phyloP scores from a whole-genome alignment of 2,888 invertebrate genomes.

The Calliphora vomitoria region DNA sequence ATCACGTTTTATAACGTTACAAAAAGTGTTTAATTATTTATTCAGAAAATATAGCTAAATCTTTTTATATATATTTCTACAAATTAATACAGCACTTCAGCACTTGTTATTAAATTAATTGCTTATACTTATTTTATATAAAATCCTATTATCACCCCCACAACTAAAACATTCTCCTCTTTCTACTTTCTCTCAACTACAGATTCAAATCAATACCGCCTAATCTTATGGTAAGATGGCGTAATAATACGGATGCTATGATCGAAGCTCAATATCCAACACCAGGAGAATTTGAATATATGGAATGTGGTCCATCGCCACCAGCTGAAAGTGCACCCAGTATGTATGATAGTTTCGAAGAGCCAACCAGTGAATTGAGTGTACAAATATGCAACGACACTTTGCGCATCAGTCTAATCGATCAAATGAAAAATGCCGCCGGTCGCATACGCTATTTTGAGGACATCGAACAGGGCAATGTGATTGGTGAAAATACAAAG shows the following conservation, averaged over 20 bases:
- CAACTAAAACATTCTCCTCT: neutral
- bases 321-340: constrained; percentile 92
- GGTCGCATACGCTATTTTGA: constrained; percentile 89
- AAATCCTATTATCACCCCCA: neutral
- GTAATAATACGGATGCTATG: constrained; percentile 86
- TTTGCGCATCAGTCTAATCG: constrained; percentile 89
- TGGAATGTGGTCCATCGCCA: constrained; percentile 92
- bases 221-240: constrained; percentile 86
- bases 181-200: neutral
- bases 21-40: too few relatives aligned
- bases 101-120: neutral
- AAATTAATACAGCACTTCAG: neutral
- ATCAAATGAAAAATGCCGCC: constrained; percentile 89
- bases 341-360: constrained; percentile 92
- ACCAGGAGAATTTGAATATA: constrained; percentile 88
- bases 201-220: constrained; percentile 85
- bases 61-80: too few relatives aligned
- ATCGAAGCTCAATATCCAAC: constrained; percentile 89
- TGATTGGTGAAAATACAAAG: constrained; percentile 86
- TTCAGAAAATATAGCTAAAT: too few relatives aligned
- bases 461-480: constrained; percentile 89
- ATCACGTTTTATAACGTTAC: too few relatives aligned
- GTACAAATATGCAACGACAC: constrained; percentile 91
- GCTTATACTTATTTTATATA: neutral
- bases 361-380: constrained; percentile 89